Evolutionary conservation across 2,797 vertebrate species (phyloP).

Genomic region (Schizopygopsis malacanthus): DNA sequence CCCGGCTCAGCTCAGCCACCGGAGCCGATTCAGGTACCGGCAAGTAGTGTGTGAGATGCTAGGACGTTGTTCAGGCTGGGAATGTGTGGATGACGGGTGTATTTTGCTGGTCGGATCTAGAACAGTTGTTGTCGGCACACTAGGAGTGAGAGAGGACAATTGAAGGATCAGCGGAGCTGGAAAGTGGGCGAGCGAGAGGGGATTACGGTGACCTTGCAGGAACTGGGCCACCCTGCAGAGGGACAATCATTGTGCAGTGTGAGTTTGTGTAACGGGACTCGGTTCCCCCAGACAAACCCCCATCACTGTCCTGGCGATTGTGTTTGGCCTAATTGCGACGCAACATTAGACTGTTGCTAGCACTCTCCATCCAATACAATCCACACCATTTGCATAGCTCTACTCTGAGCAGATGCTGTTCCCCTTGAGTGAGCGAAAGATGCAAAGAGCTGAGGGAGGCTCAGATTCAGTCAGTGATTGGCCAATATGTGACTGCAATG

Average conservation of each 20-base stretch:
- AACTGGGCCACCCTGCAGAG: conserved; percentile 12
- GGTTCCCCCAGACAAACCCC: neutral
- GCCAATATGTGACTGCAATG: conserved; percentile 78
- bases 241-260: neutral
- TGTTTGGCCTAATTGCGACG: conserved; percentile 74
- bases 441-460: conserved; percentile 53
- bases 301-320: conserved; percentile 60
- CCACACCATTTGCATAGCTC: neutral
- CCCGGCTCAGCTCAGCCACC: conserved; percentile 71
- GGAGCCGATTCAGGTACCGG: conserved; percentile 85
- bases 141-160: conserved; percentile 11
- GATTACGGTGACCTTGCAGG: conserved; percentile 16
- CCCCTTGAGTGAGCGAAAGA: conserved; percentile 16
- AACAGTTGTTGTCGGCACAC: conserved; percentile 6
- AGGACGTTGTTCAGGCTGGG: conserved; percentile 39
- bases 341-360: conserved; percentile 60
- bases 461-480: conserved; percentile 76
- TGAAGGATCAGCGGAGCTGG: conserved; percentile 31
- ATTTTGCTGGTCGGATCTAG: conserved; percentile 19
- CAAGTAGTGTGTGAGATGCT: conserved; percentile 45
- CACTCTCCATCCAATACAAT: neutral
- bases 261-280: neutral
- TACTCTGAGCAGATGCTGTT: conserved; percentile 34
- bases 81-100: conserved; percentile 28
- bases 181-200: conserved; percentile 12